Conservation (phyloP, 1,140 invertebrate genomes). For the Formica selysi region DNA sequence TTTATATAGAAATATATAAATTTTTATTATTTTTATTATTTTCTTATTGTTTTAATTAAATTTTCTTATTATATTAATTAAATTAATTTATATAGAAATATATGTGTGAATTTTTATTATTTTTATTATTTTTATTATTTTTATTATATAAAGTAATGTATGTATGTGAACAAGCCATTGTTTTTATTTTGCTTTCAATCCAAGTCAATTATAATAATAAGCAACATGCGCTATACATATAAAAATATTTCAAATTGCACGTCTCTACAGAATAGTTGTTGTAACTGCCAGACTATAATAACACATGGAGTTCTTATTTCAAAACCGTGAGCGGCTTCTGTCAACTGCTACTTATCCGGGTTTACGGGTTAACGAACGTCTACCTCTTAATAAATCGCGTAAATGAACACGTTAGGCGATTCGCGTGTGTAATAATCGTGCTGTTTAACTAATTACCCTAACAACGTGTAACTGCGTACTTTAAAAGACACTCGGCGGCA, state of each 20-base stretch:
- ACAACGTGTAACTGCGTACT: neutral
- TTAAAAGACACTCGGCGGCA: constrained; percentile 31
- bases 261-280: neutral
- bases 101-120: neutral
- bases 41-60: neutral
- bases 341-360: neutral
- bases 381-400: neutral
- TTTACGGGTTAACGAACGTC: constrained; percentile 2
- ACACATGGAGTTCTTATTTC: neutral
- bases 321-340: constrained; percentile 1
- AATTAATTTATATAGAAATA: neutral
- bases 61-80: no score
- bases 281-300: neutral
- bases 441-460: constrained; percentile 40
- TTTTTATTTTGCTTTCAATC: neutral
- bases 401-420: neutral
- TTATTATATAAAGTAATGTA: neutral
- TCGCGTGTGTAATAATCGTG: constrained; percentile 7
- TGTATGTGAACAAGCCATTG: neutral
- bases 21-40: no score
- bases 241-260: neutral
- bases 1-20: no score
- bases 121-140: no score
- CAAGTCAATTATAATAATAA: constrained; percentile 1
- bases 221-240: neutral